Percentiles rank a stretch among this genome's conserved stretches.
Evolutionary conservation across 1,140 invertebrate genomes (phyloP).

Genomic region (Ptiloglossa arizonensis): DNA sequence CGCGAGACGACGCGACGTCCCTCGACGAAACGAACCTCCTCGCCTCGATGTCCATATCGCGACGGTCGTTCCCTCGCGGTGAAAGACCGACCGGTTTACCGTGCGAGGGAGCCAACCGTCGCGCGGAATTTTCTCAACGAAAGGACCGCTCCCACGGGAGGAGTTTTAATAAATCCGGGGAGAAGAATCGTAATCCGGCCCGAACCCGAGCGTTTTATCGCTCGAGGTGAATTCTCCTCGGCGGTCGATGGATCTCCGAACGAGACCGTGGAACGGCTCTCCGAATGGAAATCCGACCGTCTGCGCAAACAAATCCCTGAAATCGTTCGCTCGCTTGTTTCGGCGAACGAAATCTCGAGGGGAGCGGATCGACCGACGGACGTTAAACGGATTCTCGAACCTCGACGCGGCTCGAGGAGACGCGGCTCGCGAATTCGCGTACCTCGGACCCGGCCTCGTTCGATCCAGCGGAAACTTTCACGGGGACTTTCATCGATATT

Average conservation of each 20-base stretch:
- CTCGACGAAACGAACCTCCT: too few relatives aligned
- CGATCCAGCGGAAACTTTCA: constrained; percentile 25
- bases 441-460: constrained; percentile 34
- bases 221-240: background rate
- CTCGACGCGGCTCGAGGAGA: constrained; percentile 58
- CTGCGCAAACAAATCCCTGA: constrained; percentile 26
- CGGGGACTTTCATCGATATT: constrained; percentile 53
- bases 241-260: background rate
- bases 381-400: constrained; percentile 75
- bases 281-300: background rate
- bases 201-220: background rate
- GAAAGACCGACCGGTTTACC: background rate
- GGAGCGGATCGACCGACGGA: constrained; percentile 45
- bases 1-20: constrained; percentile 77
- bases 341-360: constrained; percentile 4
- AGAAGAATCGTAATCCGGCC: background rate
- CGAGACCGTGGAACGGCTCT: background rate
- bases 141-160: background rate
- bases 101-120: background rate
- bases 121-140: background rate
- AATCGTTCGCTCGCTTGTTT: constrained; percentile 19
- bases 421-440: background rate
- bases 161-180: constrained; percentile 7
- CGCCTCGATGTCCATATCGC: background rate
- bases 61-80: background rate